Evolutionary conservation across 2,797 vertebrate species (phyloP).

Genomic region (Bradypodion ventrale): DNA sequence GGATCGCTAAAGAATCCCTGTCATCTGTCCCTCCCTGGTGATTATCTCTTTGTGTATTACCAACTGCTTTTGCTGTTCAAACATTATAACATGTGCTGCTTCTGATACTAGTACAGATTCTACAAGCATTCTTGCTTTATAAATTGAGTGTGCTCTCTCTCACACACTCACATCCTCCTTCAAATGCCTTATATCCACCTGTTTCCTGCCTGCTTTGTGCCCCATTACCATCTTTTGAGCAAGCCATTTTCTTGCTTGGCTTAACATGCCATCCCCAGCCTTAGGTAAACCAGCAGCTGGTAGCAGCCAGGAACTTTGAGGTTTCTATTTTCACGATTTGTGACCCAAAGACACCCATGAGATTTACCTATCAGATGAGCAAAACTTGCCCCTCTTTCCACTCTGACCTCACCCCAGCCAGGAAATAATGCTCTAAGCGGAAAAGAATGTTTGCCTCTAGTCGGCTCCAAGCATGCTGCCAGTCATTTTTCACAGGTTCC

Average conservation of each 20-base stretch:
- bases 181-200: not conserved
- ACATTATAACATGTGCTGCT: not conserved
- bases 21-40: no score
- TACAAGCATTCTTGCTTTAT: not conserved
- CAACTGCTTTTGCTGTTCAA: not conserved
- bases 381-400: not conserved
- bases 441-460: conserved; percentile 7
- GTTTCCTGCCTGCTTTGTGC: not conserved
- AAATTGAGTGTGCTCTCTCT: not conserved
- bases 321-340: not conserved
- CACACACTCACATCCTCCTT: not conserved
- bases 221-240: not conserved
- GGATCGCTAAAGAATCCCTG: no score
- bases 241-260: not conserved
- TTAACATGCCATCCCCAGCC: not conserved
- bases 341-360: not conserved
- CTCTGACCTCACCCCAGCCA: not conserved
- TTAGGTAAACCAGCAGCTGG: not conserved
- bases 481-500: not conserved
- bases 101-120: not conserved
- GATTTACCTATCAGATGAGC: not conserved
- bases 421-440: conserved; percentile 6
- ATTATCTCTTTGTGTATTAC: no score
- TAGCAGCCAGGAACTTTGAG: not conserved
- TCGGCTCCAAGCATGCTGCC: not conserved